Evolutionary conservation across 2,888 invertebrate species (phyloP).

Genomic region (Nomada fucata): DNA sequence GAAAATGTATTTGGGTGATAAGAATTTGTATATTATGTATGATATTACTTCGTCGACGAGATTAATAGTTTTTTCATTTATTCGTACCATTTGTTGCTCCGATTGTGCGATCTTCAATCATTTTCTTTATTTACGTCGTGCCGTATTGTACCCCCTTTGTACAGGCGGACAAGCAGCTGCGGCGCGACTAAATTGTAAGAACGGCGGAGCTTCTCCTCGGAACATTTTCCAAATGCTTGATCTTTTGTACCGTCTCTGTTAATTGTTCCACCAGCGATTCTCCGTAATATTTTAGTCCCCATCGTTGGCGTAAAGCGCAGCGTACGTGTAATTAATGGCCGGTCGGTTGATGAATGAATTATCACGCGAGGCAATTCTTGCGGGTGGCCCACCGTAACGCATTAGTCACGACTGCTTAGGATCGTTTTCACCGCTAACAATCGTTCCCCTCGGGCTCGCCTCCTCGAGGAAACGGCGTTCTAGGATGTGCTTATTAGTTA

Average conservation of each 20-base stretch:
- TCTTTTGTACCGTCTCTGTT: not conserved
- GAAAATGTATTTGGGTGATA: too few relatives aligned
- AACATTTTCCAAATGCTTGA: not conserved
- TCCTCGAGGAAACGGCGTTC: constrained; percentile 17
- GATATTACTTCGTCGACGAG: too few relatives aligned
- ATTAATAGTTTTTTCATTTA: too few relatives aligned
- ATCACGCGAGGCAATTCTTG: constrained; percentile 48
- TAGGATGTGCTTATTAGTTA: constrained; percentile 67
- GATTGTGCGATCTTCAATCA: too few relatives aligned
- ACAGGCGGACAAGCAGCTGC: too few relatives aligned
- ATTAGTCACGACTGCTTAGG: constrained; percentile 65
- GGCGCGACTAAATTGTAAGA: not conserved
- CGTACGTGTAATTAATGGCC: constrained; percentile 32
- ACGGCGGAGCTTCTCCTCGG: not conserved
- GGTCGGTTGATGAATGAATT: constrained; percentile 40
- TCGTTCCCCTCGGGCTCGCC: constrained; percentile 33
- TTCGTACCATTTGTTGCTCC: too few relatives aligned
- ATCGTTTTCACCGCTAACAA: constrained; percentile 44
- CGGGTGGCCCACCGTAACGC: constrained; percentile 41
- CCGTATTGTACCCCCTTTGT: too few relatives aligned
- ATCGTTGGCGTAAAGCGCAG: constrained; percentile 17
- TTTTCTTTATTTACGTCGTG: too few relatives aligned
- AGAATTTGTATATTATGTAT: too few relatives aligned
- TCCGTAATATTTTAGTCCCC: constrained; percentile 4
- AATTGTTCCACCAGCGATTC: not conserved